Evolutionary conservation across 2,797 vertebrate species (phyloP).

Genomic region (Labroides dimidiatus): DNA sequence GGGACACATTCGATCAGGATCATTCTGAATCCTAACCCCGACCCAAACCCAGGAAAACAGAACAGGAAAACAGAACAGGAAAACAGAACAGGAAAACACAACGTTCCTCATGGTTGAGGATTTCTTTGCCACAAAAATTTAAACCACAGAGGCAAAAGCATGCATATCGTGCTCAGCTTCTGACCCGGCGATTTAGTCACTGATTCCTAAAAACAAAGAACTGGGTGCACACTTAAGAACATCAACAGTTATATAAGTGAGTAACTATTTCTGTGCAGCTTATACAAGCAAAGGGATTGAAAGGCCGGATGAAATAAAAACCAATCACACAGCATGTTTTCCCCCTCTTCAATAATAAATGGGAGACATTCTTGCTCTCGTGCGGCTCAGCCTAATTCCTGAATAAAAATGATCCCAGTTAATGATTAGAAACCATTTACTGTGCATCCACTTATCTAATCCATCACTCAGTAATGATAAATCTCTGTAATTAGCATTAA

Average conservation of each 20-base stretch:
- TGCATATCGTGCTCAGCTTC: conserved; percentile 32
- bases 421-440: conserved; percentile 15
- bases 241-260: conserved; percentile 49
- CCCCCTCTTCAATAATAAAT: conserved; percentile 45
- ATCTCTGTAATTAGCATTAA: conserved; percentile 25
- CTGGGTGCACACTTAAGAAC: conserved; percentile 28
- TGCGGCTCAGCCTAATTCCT: conserved; percentile 12
- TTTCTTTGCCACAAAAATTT: conserved; percentile 66
- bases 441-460: conserved; percentile 4
- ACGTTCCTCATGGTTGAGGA: conserved; percentile 63
- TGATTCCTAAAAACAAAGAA: conserved; percentile 21
- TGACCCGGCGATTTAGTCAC: conserved; percentile 28
- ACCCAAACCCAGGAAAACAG: conserved; percentile 38
- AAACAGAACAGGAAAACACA: conserved; percentile 63
- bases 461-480: conserved; percentile 27
- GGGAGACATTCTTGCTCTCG: conserved; percentile 13
- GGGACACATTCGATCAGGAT: conserved; percentile 44
- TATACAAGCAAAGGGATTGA: conserved; percentile 26
- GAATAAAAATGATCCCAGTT: not conserved
- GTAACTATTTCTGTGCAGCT: conserved; percentile 46
- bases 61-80: conserved; percentile 57
- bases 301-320: conserved; percentile 42
- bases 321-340: conserved; percentile 37
- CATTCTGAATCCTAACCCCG: conserved; percentile 37
- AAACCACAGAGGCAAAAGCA: conserved; percentile 51